phyloP scores from a whole-genome alignment of 2,888 invertebrate species.

The Mycalesis mineus region DNA sequence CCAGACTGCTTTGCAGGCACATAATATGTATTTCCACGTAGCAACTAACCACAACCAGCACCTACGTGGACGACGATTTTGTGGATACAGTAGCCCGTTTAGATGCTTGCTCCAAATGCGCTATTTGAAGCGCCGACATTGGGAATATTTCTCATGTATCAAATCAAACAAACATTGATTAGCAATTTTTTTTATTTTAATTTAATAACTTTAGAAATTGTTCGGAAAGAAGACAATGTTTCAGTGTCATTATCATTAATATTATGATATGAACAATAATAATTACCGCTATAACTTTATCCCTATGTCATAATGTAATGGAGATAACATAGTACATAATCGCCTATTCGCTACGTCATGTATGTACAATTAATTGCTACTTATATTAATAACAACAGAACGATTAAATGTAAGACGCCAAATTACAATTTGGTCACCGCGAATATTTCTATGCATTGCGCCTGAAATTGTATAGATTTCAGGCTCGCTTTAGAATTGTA shows the following conservation, averaged over 20 bases:
- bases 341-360: constrained; percentile 61
- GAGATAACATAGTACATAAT: constrained; percentile 67
- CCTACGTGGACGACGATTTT: no score
- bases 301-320: constrained; percentile 68
- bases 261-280: constrained; percentile 85
- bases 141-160: not conserved
- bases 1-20: no score
- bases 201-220: constrained; percentile 86
- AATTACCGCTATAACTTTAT: constrained; percentile 73
- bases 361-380: constrained; percentile 61
- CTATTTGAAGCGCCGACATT: no score
- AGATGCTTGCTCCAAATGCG: no score
- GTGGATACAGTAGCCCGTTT: no score
- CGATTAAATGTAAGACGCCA: constrained; percentile 42
- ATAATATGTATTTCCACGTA: no score
- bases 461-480: constrained; percentile 16
- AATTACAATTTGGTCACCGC: constrained; percentile 40
- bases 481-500: not conserved
- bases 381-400: constrained; percentile 50
- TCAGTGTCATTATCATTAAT: constrained; percentile 79
- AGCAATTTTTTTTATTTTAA: constrained; percentile 78
- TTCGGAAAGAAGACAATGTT: constrained; percentile 85
- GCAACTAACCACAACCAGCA: no score
- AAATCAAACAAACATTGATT: constrained; percentile 58
- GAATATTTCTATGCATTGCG: constrained; percentile 41